Conservation (phyloP, 2,888 invertebrate genomes). For the Barypeithes pellucidus region DNA sequence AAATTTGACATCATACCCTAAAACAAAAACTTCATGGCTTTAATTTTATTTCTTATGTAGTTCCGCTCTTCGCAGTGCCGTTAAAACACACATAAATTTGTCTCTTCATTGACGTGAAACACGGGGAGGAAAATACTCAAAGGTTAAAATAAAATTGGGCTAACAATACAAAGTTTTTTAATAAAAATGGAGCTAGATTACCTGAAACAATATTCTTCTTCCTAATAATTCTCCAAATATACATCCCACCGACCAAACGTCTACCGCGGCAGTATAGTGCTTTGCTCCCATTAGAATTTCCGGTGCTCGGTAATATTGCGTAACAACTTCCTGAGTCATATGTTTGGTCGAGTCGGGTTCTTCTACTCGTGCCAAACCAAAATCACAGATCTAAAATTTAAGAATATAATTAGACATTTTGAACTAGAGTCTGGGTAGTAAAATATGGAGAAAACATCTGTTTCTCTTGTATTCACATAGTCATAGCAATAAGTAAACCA, state of each 20-base stretch:
- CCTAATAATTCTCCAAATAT: conserved; percentile 98
- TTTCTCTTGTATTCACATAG: no score
- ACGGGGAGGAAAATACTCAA: no score
- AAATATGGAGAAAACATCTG: not conserved
- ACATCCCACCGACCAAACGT: conserved; percentile 99
- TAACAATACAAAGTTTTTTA: no score
- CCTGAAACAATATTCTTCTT: conserved; percentile 95
- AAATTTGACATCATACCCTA: no score
- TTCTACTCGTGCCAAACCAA: conserved; percentile 97
- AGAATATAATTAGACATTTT: not conserved
- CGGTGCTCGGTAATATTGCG: conserved; percentile 99
- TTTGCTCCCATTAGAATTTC: conserved; percentile 99
- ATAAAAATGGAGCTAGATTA: no score
- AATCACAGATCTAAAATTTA: conserved; percentile 92
- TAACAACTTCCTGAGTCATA: conserved; percentile 99
- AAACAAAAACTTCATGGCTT: no score
- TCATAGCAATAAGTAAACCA: no score
- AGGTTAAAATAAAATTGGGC: no score
- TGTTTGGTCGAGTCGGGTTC: conserved; percentile 94
- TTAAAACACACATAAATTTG: no score
- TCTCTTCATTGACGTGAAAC: no score
- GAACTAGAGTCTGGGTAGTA: not conserved
- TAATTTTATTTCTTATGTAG: no score
- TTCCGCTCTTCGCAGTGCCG: no score
- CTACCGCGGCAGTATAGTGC: conserved; percentile 96